Evolutionary conservation across 2,797 vertebrate genomes (phyloP).

Genomic region (Neopelma chrysocephalum): DNA sequence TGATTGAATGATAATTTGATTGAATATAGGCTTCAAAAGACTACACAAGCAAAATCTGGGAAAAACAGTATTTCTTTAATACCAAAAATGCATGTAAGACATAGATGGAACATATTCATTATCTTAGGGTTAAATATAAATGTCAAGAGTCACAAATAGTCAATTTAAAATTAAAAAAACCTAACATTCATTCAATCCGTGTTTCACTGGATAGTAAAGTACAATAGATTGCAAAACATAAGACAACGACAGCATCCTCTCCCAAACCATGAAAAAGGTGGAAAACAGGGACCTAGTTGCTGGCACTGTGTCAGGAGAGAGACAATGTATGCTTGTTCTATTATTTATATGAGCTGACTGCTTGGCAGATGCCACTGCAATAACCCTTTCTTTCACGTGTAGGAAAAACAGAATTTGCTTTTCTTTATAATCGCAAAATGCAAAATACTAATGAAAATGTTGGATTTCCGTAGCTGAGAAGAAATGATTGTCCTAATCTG

Average conservation of each 20-base stretch:
- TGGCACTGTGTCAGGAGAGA: conserved; percentile 55
- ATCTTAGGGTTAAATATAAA: background rate
- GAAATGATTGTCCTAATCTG: conserved; percentile 19
- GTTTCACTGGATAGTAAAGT: conserved; percentile 16
- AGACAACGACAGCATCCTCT: conserved; percentile 16
- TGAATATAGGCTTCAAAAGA: background rate
- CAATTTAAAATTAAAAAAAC: background rate
- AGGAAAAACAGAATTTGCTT: conserved; percentile 64
- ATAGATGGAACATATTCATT: background rate
- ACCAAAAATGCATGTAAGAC: background rate
- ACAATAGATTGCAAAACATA: background rate
- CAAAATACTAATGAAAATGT: conserved; percentile 52
- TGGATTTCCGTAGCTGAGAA: conserved; percentile 41
- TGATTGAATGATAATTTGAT: background rate
- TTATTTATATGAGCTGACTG: conserved; percentile 72
- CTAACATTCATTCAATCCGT: background rate
- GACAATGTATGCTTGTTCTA: conserved; percentile 63
- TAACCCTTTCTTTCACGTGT: conserved; percentile 55
- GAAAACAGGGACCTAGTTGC: conserved; percentile 11
- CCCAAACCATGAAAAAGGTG: conserved; percentile 10
- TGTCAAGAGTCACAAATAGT: background rate
- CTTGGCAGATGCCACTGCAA: conserved; percentile 65
- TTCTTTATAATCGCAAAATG: conserved; percentile 52
- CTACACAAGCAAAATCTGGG: background rate
- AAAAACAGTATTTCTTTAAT: background rate